Conservation (phyloP, 2,797 vertebrate genomes). For the Tokudaia muenninki region DNA sequence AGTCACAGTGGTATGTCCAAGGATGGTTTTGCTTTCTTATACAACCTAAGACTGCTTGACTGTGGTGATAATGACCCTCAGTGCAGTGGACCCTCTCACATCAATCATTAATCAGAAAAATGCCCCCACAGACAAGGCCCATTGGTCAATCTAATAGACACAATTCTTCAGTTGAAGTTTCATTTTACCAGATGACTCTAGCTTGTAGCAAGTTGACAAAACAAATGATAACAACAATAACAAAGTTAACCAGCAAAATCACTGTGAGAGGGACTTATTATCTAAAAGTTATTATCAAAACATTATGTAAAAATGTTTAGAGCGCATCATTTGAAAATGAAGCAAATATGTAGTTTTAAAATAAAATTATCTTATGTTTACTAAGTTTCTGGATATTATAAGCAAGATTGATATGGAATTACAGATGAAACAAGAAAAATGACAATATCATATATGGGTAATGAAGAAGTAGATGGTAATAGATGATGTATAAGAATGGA, state of each 20-base stretch:
- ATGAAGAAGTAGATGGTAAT: background rate
- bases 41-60: background rate
- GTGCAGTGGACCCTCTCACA: background rate
- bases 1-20: background rate
- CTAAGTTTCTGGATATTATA: background rate
- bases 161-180: background rate
- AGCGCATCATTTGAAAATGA: slow-evolving; percentile 10
- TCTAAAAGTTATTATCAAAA: background rate
- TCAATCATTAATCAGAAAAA: background rate
- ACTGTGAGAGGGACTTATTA: background rate
- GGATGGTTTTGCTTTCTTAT: background rate
- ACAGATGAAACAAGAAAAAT: background rate
- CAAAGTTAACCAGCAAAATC: background rate
- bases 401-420: background rate
- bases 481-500: background rate
- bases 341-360: background rate
- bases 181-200: background rate
- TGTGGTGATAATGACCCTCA: too few species aligned
- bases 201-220: background rate
- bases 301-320: background rate
- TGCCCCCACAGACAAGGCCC: too few species aligned
- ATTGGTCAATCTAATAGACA: background rate
- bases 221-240: background rate
- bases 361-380: background rate
- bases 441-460: background rate